Evolutionary conservation across 2,797 vertebrate species (phyloP), one percentile per base, ranked within the genome.

Genomic region (Darevskia mixta): DNA sequence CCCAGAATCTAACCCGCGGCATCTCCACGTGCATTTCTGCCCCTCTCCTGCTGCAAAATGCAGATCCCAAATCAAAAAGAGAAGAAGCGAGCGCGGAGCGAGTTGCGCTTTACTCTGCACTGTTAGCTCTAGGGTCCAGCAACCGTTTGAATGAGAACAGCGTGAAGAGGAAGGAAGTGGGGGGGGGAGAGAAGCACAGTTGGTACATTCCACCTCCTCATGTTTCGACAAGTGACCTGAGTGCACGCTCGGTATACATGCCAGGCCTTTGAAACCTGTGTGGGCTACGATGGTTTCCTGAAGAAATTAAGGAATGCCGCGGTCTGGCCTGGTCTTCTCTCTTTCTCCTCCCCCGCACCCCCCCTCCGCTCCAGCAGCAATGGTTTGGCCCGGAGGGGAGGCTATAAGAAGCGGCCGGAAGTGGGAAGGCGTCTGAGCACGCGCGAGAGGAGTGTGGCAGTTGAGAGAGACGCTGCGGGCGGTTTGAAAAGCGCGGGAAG

Each of bases 381-480:
- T 89, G 83, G 88, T 41, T 58, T 41, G 27, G 17, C 83, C 83
- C 45, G 27, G 23, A 55, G 78, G 58, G 11, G 58, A 81, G 69
- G 29, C 18, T 67, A 69, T 76, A 81, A 8, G 78, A 83, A 32
- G 23, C 32, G 11, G 11, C 32, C 5, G 32, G 67, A 20, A 41
- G 38, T 0, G 7, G 3, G 9, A 2, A 3, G 7, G 4, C 35
- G 35, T 35, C 35, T 35, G 35, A 35, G 66, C 35, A 66, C 29
- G 23, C 13, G 3, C 7, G 10, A 0, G 10, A 0, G 11, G 18
- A 0, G 8, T 6, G 3, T 0, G 49, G 25, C 25, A 49, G 45
- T 18, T 13, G 49, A 27, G 15, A 1, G 43, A n/a, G 15, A 4
- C 0, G 80, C 27, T 1, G 20, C 10, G 13, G 11, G 49, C 4